Base-by-base conservation (phyloP, 2,888 invertebrate genomes). In the Sarcophaga carnaria region DNA sequence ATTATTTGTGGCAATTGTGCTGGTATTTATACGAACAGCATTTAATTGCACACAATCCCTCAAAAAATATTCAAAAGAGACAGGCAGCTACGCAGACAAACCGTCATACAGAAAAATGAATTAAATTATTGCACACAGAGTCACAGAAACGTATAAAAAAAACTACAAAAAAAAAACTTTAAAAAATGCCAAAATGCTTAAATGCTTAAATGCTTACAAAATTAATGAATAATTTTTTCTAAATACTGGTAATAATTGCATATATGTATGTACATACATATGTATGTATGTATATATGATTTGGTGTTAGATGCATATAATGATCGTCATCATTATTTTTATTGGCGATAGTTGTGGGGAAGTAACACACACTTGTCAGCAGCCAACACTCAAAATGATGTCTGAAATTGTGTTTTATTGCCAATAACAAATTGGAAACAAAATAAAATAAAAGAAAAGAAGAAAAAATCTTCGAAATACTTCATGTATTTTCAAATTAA, bases 11-110 rank as follows among this genome's bases (percentile, higher is more conserved):
- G 85, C 82, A 87, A 83, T 82, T 37, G 62, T 83, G 49, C 87
- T 82, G 62, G 86, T 88, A 89, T 89, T 89, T 89, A 89, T 89
- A 89, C 83, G 80, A 79, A 83, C 88, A 88, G 84, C 82, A 78
- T 88, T 86, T 87, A 79, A 89, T 85, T 88, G 88, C 88, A 80
- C 54, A 83, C 86, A 77, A 75, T 82, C 87, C 87, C 87, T 75
- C 60, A 59, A 80, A 37, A 70, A 45, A 27, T 60, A 60, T 22
- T 45, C 14, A 80, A 79, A 66, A 27, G 63, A 66, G 49, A 45
- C 45, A n/a, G 37, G 10, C 20, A 62, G 20, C 2, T 3, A 54
- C 4, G 54, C 17, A 54, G 14, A 54, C 54, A 54, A 54, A 54
- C 12, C 12, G 54, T 14, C 54, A 54, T 14, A 54, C 4, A 54